A percentile compares a stretch with the other conserved stretches of the same genome.
phyloP scores from a whole-genome alignment of 2,888 invertebrate species.

The Anagyrus pseudococci region DNA sequence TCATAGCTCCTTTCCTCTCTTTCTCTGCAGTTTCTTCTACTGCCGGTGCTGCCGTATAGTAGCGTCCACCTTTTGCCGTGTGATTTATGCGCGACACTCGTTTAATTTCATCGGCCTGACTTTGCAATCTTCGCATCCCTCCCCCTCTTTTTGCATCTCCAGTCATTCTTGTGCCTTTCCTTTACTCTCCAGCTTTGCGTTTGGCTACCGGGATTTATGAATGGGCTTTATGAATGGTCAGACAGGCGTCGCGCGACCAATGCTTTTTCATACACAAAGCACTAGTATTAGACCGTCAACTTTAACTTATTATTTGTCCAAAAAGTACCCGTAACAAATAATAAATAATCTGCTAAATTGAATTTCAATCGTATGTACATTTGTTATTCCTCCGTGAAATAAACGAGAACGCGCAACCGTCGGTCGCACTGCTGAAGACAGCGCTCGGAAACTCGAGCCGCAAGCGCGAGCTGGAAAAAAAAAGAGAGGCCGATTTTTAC shows the following conservation, averaged over 20 bases:
- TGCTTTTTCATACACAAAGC: no score
- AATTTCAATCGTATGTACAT: no score
- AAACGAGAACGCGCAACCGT: no score
- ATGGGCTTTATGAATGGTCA: conserved; percentile 26
- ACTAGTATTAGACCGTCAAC: no score
- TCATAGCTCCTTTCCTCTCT: no score
- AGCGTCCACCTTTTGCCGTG: conserved; percentile 24
- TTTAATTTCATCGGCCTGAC: conserved; percentile 42
- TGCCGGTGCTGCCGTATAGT: conserved; percentile 5
- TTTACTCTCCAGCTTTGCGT: neutral
- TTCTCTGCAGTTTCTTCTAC: no score
- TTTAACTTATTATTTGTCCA: no score
- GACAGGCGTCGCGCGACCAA: conserved; percentile 12
- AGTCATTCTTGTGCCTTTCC: neutral
- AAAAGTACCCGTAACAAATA: no score
- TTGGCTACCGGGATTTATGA: conserved; percentile 20
- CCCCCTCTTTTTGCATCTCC: neutral
- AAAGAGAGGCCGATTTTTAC: conserved; percentile 20
- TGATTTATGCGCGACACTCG: conserved; percentile 41
- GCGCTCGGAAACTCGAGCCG: conserved; percentile 8
- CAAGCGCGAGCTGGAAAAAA: neutral
- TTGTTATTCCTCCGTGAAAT: no score
- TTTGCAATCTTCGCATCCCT: conserved; percentile 6
- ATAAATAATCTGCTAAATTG: no score
- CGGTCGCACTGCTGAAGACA: no score